Evolutionary conservation across 2,797 vertebrate genomes (phyloP).

Genomic region (Xenopus petersii): DNA sequence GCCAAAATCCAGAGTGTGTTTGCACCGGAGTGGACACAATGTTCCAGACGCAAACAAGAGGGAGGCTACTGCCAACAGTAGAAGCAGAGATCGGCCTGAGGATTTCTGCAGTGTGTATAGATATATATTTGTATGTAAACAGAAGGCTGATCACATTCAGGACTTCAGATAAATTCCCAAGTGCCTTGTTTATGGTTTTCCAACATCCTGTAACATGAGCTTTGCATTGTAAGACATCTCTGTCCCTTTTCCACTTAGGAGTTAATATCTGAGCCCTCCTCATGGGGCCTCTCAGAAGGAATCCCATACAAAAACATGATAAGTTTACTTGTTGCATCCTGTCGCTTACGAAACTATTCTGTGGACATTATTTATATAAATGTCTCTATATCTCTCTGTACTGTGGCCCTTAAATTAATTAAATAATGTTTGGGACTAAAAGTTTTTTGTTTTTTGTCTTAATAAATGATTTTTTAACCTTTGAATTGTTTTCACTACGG

Average conservation of each 20-base stretch:
- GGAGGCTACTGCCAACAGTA: too few relatives aligned
- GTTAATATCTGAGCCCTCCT: constrained; percentile 36
- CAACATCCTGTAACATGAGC: constrained; percentile 38
- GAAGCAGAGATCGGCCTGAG: too few relatives aligned
- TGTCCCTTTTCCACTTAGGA: constrained; percentile 27
- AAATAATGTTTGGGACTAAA: too few relatives aligned
- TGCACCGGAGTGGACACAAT: too few relatives aligned
- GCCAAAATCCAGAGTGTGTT: too few relatives aligned
- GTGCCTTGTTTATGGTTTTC: background rate
- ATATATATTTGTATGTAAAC: background rate
- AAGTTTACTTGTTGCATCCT: background rate
- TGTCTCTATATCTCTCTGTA: too few relatives aligned
- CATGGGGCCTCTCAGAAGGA: constrained; percentile 35
- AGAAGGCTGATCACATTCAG: background rate
- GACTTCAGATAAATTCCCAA: background rate
- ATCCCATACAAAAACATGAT: constrained; percentile 40
- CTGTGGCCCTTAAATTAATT: too few relatives aligned
- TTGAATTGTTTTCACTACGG: too few relatives aligned
- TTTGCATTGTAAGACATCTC: constrained; percentile 29
- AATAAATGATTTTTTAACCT: too few relatives aligned
- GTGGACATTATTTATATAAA: background rate
- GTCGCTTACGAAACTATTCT: constrained; percentile 12
- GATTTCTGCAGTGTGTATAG: too few relatives aligned
- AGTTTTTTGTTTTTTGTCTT: too few relatives aligned
- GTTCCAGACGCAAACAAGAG: too few relatives aligned